Evolutionary conservation across 2,797 vertebrate genomes (phyloP), one percentile per base, ranked within the genome.

Genomic region (Rousettus madagascariensis): DNA sequence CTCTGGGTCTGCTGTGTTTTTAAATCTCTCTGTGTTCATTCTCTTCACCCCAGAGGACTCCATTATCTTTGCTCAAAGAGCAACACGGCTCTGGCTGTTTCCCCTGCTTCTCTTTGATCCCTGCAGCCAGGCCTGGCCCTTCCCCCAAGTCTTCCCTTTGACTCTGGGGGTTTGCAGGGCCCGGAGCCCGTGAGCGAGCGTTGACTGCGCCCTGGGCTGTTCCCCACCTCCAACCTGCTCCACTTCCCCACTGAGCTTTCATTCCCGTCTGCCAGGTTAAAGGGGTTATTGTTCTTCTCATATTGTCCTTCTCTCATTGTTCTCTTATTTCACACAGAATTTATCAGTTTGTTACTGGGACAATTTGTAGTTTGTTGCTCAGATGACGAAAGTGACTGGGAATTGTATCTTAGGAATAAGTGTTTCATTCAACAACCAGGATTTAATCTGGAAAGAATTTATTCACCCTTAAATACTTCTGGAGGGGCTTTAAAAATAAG

Each of bases 21-120:
- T 36, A 90, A 95, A 86, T 90, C 95, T 93, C 90, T 84, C 95
- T 92, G 75, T 83, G 90, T 65, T 82, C 91, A 78, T 88, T 95
- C 95, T 94, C 96, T 92, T 55, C 68, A 24, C 61, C 69, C 30
- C 94, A 65, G 93, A 96, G 90, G 88, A 91, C 72, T 82, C 95
- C 79, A 95, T 97, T 97, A 95, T 97, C 94, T 96, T 71, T 95
- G 97, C 90, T 91, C 97, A 95, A 78, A 95, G 74, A 91, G 88
- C 95, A 86, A 89, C 95, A 57, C 68, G 24, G 86, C 41, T n/a
- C 72, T 57, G 92, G 89, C 91, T 57, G 59, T 49, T 66, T 68
- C 63, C 83, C 86, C 75, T 3, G 90, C 41, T 65, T 92, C 82
- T 24, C 94, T 97, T 97, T 97, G 97, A 97, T 96, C 82, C 83